Conservation (phyloP, 2,888 invertebrate species). For the Pristionchus fissidentatus region DNA sequence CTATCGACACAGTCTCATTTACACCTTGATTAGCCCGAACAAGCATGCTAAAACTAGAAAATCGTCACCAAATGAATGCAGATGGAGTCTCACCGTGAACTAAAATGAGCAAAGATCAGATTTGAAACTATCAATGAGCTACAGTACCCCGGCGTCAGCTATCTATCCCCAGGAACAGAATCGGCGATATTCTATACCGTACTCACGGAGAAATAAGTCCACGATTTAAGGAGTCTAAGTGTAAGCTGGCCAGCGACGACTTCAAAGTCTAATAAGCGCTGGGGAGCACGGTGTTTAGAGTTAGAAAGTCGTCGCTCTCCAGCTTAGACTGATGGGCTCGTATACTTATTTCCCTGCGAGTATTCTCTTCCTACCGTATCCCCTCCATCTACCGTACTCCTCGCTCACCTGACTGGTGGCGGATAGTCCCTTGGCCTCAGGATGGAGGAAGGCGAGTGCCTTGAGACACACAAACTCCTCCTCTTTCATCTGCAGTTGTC, state of each 20-base stretch:
- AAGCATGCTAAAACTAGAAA: not conserved
- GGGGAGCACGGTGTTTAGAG: no score
- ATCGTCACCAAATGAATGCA: constrained; percentile 26
- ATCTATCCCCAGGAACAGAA: no score
- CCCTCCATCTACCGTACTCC: not conserved
- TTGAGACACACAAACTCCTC: constrained; percentile 98
- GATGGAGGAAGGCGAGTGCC: constrained; percentile 98
- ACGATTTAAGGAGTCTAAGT: no score
- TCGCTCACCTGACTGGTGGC: constrained; percentile 40
- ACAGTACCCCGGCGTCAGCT: not conserved
- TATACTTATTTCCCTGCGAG: no score
- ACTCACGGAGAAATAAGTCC: no score
- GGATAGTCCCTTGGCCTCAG: constrained; percentile 77
- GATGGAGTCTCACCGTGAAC: constrained; percentile 33
- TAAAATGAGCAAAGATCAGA: not conserved
- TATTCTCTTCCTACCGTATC: constrained; percentile 14
- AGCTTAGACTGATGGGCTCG: no score
- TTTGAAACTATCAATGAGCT: not conserved
- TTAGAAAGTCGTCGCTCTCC: no score
- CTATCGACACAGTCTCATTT: no score
- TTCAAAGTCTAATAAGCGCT: no score
- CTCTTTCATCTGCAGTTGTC: constrained; percentile 95
- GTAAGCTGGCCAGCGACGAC: no score
- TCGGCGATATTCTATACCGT: not conserved
- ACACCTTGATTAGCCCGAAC: no score